Evolutionary conservation across 2,113 vertebrate genomes (phyloP), one percentile per base, ranked within the genome.

Genomic region (Panurus biarmicus): DNA sequence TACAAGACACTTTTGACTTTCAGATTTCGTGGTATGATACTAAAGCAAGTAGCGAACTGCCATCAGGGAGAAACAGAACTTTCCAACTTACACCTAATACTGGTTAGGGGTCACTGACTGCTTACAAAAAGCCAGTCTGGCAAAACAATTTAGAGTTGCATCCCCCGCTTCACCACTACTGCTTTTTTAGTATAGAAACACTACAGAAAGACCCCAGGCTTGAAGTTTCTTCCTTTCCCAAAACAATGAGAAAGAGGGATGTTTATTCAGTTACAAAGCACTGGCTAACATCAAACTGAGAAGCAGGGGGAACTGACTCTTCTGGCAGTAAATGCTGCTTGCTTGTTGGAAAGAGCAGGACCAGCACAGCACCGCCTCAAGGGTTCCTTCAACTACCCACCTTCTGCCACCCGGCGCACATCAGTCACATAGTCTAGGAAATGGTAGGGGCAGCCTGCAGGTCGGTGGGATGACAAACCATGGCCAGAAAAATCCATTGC

Each of bases 401-500:
- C 98, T 56, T 98, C 97, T 23, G 89, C 47, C 6, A 99, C 98
- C 35, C 98, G 97, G 21, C 96, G 85, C 33, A 99, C 80, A 26
- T 99, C 99, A 3, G 85, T 95, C 90, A 99, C 80, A 3, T 99
- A 99, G 23, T 97, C 95, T 33, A 98, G 94, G 36, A 98, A 97
- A 75, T 95, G 18, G 93, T 99, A 98, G 8, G 89, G 85, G 53
- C 96, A 88, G 28, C 99, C 99, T 11, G 98, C 94, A 53, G 97
- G 96, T 29, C 98, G 96, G 91, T 99, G 99, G 21, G 99, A 99
- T 0, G 99, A 99, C 28, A 97, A 88, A 5, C 99, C 99, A 3
- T 99, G 99, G 36, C 99, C 99, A 14, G 98, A 92, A 53, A 99
- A 97, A 90, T 99, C 99, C 95, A 99, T 65, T 21, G 98, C 98